These are phyloP conservation scores for Vanacampus margaritifer DNA, from an alignment of 2,113 vertebrate genomes.

Conservation along the genomic window DNA sequence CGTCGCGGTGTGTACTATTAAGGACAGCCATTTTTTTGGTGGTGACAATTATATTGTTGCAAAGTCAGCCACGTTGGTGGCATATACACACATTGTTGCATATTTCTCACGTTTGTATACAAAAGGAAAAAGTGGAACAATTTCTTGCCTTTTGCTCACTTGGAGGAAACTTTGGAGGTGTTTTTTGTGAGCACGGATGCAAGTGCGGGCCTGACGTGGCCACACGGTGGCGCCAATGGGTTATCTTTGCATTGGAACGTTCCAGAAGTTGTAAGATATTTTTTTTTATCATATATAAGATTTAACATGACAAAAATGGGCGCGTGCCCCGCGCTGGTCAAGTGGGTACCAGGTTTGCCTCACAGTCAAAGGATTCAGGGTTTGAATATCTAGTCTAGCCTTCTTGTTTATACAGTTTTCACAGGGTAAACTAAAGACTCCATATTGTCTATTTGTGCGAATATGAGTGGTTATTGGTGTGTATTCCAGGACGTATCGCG, in stretches of 20 bases:
- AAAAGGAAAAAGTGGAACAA: neutral
- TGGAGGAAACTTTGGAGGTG: neutral
- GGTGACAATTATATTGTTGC: too few species aligned
- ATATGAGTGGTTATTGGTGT: too few species aligned
- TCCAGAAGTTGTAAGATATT: neutral
- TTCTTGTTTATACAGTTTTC: neutral
- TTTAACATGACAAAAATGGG: too few species aligned
- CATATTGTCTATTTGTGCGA: neutral
- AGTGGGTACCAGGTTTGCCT: too few species aligned
- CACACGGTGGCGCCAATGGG: conserved; percentile 40
- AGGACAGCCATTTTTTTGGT: too few species aligned
- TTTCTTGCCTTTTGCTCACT: neutral
- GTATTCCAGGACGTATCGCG: neutral
- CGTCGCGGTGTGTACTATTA: too few species aligned
- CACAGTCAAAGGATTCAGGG: too few species aligned
- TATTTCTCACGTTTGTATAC: neutral
- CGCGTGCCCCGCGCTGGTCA: too few species aligned
- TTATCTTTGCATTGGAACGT: neutral
- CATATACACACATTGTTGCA: too few species aligned
- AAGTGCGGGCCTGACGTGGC: fast-evolving
- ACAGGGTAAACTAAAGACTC: neutral
- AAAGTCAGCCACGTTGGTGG: too few species aligned
- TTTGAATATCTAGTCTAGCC: neutral
- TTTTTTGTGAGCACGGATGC: neutral
- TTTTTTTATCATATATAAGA: too few species aligned